phyloP scores from a whole-genome alignment of 2,797 vertebrate genomes.

The Gila robusta region DNA sequence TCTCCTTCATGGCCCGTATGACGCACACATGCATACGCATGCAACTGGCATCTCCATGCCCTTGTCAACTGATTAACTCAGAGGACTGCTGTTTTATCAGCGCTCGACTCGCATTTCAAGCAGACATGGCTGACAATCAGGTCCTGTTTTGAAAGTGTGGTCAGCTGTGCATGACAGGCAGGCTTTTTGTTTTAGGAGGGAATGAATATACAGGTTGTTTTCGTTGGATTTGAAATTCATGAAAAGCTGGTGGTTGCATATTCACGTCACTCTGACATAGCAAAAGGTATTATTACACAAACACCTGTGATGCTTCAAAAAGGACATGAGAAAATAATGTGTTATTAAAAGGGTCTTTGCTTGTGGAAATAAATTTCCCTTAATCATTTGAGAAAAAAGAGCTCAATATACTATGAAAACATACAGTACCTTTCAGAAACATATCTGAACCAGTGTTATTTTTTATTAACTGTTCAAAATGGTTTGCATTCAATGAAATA shows the following conservation, averaged over 20 bases:
- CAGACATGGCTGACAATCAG: slow-evolving; percentile 33
- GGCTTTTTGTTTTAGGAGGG: slow-evolving; percentile 31
- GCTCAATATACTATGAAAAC: background rate
- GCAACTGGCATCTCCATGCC: slow-evolving; percentile 22
- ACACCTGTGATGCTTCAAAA: slow-evolving; percentile 15
- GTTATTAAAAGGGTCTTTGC: background rate
- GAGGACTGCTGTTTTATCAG: slow-evolving; percentile 54
- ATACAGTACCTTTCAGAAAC: background rate
- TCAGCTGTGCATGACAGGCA: slow-evolving; percentile 45
- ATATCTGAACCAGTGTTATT: background rate
- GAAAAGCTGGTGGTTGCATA: slow-evolving; percentile 28
- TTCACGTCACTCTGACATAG: slow-evolving; percentile 23
- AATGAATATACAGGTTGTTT: slow-evolving; percentile 38
- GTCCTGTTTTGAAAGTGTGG: slow-evolving; percentile 42
- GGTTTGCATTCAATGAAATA: background rate
- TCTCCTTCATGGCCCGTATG: slow-evolving; percentile 27
- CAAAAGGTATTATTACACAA: slow-evolving; percentile 17
- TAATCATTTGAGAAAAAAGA: background rate
- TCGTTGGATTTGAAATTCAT: slow-evolving; percentile 36
- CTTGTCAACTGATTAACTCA: slow-evolving; percentile 42
- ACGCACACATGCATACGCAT: slow-evolving; percentile 30
- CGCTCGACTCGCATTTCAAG: slow-evolving; percentile 15
- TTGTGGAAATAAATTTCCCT: background rate
- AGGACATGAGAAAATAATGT: background rate
- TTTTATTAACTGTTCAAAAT: background rate